These are phyloP conservation scores for Salvelinus sp. DNA, from an alignment of 2,113 vertebrate genomes.

Conservation along the genomic window DNA sequence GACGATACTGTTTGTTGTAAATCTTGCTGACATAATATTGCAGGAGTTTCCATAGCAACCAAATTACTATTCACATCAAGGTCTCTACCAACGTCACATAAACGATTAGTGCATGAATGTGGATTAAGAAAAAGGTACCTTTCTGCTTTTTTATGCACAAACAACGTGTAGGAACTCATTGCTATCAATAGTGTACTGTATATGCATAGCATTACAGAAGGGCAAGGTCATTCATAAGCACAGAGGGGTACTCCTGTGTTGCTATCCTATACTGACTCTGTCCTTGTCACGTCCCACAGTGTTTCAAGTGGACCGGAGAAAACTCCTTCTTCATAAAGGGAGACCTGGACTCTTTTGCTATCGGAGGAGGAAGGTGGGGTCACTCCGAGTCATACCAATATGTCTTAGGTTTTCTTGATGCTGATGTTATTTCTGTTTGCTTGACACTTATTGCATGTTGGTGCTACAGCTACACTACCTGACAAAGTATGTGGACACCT, in stretches of 20 bases:
- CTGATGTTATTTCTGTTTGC: not conserved
- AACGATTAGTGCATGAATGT: too few relatives aligned
- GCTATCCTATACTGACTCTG: not conserved
- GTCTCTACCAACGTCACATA: too few relatives aligned
- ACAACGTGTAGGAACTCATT: too few relatives aligned
- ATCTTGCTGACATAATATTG: too few relatives aligned
- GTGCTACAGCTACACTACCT: too few relatives aligned
- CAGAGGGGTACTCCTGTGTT: not conserved
- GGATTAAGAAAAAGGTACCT: not conserved
- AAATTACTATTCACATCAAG: too few relatives aligned
- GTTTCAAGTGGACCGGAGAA: slow-evolving; percentile 79
- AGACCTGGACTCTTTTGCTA: slow-evolving; percentile 77
- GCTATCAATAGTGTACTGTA: not conserved
- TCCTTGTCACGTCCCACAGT: slow-evolving; percentile 54
- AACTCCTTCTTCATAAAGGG: slow-evolving; percentile 83
- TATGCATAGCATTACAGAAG: not conserved
- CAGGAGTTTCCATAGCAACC: too few relatives aligned
- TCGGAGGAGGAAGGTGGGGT: slow-evolving; percentile 79
- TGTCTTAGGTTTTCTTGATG: not conserved
- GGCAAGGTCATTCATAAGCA: not conserved
- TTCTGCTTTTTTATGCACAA: too few relatives aligned
- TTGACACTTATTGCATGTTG: too few relatives aligned
- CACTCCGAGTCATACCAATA: not conserved
- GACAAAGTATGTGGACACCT: too few relatives aligned
- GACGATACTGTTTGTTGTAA: too few relatives aligned